A percentile compares a stretch with the other conserved stretches of the same genome.
These are phyloP conservation scores for Chymomyza procnemis DNA, from an alignment of 2,888 invertebrate species.

Conservation along the genomic window DNA sequence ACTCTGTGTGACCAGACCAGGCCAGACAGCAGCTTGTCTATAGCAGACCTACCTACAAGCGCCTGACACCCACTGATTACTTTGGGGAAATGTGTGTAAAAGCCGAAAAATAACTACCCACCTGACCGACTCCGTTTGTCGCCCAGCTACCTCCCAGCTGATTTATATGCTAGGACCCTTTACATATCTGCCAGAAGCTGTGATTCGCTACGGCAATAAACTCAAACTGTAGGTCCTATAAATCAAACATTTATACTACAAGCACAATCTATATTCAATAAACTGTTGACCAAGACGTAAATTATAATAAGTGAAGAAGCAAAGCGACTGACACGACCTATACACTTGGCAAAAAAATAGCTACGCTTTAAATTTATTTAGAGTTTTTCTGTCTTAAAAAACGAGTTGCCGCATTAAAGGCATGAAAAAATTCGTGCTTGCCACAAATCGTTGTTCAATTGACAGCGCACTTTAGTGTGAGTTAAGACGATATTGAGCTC, in stretches of 20 bases:
- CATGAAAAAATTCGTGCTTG: not conserved
- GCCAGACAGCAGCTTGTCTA: not conserved
- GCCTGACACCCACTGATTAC: slow-evolving; percentile 51
- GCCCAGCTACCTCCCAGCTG: not conserved
- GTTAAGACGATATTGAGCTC: too few species aligned
- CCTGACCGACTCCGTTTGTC: not conserved
- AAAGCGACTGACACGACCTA: not conserved
- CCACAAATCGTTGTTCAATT: not conserved
- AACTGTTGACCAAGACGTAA: slow-evolving; percentile 42
- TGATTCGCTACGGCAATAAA: slow-evolving; percentile 50
- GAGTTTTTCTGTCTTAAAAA: too few species aligned
- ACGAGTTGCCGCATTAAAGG: not conserved
- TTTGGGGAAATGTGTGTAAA: slow-evolving; percentile 71
- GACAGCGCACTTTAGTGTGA: too few species aligned
- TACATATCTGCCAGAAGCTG: slow-evolving; percentile 9
- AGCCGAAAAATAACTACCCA: slow-evolving; percentile 60
- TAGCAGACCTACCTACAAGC: not conserved
- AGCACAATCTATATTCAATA: slow-evolving; percentile 47
- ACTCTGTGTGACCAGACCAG: not conserved
- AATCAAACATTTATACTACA: slow-evolving; percentile 49
- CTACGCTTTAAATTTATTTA: slow-evolving; percentile 20
- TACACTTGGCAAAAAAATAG: not conserved
- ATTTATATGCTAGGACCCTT: not conserved
- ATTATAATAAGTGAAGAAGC: slow-evolving; percentile 51
- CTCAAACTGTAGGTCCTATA: slow-evolving; percentile 32